These are phyloP conservation scores for Ormyrus thymus DNA, from an alignment of 2,888 invertebrate species.

Conservation along the genomic window DNA sequence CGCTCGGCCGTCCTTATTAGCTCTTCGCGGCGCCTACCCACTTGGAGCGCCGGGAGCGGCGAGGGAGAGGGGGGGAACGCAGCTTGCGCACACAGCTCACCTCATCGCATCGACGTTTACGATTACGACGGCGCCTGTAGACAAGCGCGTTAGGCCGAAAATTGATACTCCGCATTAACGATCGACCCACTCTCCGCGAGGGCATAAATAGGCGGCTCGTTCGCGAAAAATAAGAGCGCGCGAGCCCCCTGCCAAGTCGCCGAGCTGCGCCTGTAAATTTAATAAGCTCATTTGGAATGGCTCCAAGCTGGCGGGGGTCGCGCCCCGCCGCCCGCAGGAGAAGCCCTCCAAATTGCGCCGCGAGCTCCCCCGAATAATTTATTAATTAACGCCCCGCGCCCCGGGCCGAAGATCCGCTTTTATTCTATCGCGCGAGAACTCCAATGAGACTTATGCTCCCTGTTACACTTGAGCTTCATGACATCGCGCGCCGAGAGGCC, in stretches of 20 bases:
- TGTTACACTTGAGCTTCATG: too few relatives aligned
- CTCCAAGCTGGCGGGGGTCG: constrained; percentile 62
- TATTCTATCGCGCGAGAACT: too few relatives aligned
- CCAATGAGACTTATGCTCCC: too few relatives aligned
- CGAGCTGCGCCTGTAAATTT: constrained; percentile 67
- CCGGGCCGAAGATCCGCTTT: too few relatives aligned
- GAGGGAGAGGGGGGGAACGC: neutral
- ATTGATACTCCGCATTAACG: constrained; percentile 47
- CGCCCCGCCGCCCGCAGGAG: constrained; percentile 61
- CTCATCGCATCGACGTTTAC: constrained; percentile 34
- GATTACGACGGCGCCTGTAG: constrained; percentile 42
- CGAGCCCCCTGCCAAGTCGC: constrained; percentile 17
- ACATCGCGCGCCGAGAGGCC: too few relatives aligned
- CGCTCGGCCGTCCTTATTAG: constrained; percentile 34
- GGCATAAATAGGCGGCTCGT: constrained; percentile 8
- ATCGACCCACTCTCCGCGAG: neutral
- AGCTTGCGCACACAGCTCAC: neutral
- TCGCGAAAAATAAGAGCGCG: neutral
- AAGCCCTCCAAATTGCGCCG: constrained; percentile 61
- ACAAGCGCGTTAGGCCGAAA: constrained; percentile 44
- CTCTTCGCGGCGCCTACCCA: neutral
- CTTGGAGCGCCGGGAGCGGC: too few relatives aligned
- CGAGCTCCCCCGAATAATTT: constrained; percentile 63
- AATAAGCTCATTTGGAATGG: constrained; percentile 71
- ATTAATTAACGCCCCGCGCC: constrained; percentile 63